phyloP scores from a whole-genome alignment of 2,888 invertebrate species.

The Merodon equestris region DNA sequence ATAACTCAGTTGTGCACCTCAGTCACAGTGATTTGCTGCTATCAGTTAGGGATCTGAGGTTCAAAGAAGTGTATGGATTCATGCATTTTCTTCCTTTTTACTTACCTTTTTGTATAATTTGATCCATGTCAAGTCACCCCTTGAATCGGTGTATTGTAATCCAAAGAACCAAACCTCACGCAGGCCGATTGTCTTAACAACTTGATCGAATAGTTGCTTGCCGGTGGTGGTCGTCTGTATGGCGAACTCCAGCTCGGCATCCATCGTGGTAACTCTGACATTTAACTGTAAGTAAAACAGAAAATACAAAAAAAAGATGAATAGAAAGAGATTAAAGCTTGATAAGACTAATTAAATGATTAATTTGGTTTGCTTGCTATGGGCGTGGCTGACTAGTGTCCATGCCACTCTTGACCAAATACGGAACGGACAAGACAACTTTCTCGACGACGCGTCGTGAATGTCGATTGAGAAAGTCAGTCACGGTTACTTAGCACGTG shows the following conservation, averaged over 20 bases:
- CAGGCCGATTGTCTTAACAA: conserved; percentile 99
- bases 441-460: conserved; percentile 35
- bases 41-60: too few species aligned
- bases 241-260: conserved; percentile 99
- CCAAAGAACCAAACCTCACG: conserved; percentile 99
- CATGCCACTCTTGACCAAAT: conserved; percentile 21
- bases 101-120: conserved; percentile 99
- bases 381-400: too few species aligned
- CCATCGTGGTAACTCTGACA: conserved; percentile 99
- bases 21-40: too few species aligned
- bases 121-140: conserved; percentile 99
- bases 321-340: too few species aligned
- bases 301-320: conserved; percentile 1
- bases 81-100: conserved; percentile 20
- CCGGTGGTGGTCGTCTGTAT: conserved; percentile 99
- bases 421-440: conserved; percentile 36
- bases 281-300: conserved; percentile 87
- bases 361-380: too few species aligned
- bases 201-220: conserved; percentile 99
- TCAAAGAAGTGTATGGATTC: too few species aligned
- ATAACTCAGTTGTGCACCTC: too few species aligned
- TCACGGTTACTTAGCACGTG: conserved; percentile 72
- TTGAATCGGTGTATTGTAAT: conserved; percentile 98
- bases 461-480: conserved; percentile 61
- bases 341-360: too few species aligned